Evolutionary conservation across 92 coral and sea anemone genomes (phyloP), one percentile per base, ranked within the genome.

Genomic region (Actinernus sp.): DNA sequence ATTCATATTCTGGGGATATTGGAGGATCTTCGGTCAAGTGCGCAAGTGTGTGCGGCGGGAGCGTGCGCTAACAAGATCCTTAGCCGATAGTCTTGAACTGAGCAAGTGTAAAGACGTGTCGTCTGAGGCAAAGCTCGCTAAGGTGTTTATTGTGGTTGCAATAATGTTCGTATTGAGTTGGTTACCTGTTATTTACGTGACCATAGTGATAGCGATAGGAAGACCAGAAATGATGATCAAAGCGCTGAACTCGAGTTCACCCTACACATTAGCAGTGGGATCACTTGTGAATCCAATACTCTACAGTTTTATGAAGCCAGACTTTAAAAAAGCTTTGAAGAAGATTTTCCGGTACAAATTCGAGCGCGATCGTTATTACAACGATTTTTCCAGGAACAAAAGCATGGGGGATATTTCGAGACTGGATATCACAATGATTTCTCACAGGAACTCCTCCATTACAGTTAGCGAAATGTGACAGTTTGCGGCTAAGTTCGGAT

Each of bases 101-200:
- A 51, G 40, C 14, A 60, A 38, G 18, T 54, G 37, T 25, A 29
- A 18, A 21, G 43, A 38, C 43, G 47, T 55, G 31, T 53, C 76
- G 45, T 65, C 83, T 10, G 76, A 76, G 36, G 67, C 51, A 33
- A 76, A 76, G 45, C 76, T 76, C 7, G 83, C 83, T 0, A 72
- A 76, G 40, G 83, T 76, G 1, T 76, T 76, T 29, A 56, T 56
- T 11, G 58, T 76, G 47, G 63, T 76, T 13, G 75, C 83, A 32
- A 59, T 76, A 0, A 76, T 65, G 76, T 76, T 76, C 34, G 83
- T 47, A 2, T 16, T 76, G 20, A 76, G 83, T 54, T 76, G 83
- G 83, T 45, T 76, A 13, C 83, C 83, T 1, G 43, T 76, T 8
- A 63, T 63, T 22, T 76, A 71, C 76, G 65, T 63, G 14, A 76